Evolutionary conservation across 1,140 invertebrate species (phyloP).

Genomic region (Mactra quadrangularis): DNA sequence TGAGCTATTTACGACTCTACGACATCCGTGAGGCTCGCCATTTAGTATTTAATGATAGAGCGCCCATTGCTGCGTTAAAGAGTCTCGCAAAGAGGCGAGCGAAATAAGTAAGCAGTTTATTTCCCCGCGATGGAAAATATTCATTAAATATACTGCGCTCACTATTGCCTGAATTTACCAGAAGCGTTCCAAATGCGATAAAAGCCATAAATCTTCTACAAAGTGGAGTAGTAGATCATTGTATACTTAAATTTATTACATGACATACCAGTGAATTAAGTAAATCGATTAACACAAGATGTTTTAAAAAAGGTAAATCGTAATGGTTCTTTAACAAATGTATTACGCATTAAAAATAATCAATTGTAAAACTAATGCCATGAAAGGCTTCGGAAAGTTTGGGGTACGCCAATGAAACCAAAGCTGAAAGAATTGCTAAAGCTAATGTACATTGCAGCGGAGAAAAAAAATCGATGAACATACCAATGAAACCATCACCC

Average conservation of each 20-base stretch:
- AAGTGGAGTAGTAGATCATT: neutral
- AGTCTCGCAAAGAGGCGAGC: neutral
- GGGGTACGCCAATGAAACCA: too few species aligned
- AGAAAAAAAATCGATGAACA: too few species aligned
- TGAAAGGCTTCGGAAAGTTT: too few species aligned
- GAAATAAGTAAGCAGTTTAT: slow-evolving; percentile 43
- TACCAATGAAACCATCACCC: too few species aligned
- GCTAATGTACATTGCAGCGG: too few species aligned
- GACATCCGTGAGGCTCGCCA: slow-evolving; percentile 33
- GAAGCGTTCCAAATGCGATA: slow-evolving; percentile 34
- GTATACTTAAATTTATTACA: neutral
- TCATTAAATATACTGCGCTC: slow-evolving; percentile 37
- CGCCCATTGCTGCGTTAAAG: slow-evolving; percentile 37
- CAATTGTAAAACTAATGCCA: too few species aligned
- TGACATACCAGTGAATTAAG: neutral
- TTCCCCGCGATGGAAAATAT: slow-evolving; percentile 6
- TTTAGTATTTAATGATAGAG: slow-evolving; percentile 16
- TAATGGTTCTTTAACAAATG: too few species aligned
- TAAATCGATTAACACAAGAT: neutral
- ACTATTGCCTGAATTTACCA: slow-evolving; percentile 7
- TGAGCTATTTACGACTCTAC: slow-evolving; percentile 46
- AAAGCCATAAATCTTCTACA: slow-evolving; percentile 42
- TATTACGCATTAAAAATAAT: neutral
- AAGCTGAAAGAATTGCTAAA: too few species aligned
- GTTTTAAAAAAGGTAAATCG: too few species aligned